Base-by-base conservation (phyloP, 64 coral and sea anemone species). In the Anthopleura sola region DNA sequence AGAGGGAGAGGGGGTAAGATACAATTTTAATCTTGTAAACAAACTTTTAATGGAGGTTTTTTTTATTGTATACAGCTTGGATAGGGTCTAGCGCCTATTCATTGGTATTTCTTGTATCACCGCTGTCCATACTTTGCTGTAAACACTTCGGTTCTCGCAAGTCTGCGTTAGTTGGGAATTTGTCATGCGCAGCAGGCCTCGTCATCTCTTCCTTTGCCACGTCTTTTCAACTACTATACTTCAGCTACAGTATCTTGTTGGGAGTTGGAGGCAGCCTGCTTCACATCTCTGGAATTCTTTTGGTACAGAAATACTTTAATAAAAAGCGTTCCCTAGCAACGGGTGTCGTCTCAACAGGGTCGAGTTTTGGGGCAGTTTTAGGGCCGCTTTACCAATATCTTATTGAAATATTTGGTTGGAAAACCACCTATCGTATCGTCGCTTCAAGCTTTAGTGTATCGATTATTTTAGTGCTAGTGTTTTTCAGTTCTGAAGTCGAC, bases 351-450 rank as follows among this genome's bases (percentile, higher is more conserved):
- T 20, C 53, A 13, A 11, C 83, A 36, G 87, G 91, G 13, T 28
- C 83, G 26, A 81, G 82, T 51, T 17, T 93, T 17, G 86, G 86
- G 6, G 40, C 74, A 39, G 37, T 93, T 15, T 34, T 88, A 18
- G 91, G 91, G 17, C 91, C 91, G 15, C 64, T 68, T 47, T 36
- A 85, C 48, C 91, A 93, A 78, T 9, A 58, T 16, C 71, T 93
- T 28, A 57, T 93, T 29, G 86, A 85, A 28, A 11, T 4, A 68
- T 55, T 88, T 74, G 86, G 54, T 28, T 93, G 86, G 91, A 78
- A 85, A 60, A 36, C 11, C 15, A 79, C 81, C 2, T 87, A 82
- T 55, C 71, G 86, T 5, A 78, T 93, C 11, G 66, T 89, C 31
- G 86, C 74, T 0, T 50, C 68, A 29, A 31, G 3, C 5, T 90